Percentiles rank a stretch among this genome's conserved stretches.
These are phyloP conservation scores for Menura novaehollandiae DNA, from an alignment of 2,113 vertebrate species.

Conservation along the genomic window DNA sequence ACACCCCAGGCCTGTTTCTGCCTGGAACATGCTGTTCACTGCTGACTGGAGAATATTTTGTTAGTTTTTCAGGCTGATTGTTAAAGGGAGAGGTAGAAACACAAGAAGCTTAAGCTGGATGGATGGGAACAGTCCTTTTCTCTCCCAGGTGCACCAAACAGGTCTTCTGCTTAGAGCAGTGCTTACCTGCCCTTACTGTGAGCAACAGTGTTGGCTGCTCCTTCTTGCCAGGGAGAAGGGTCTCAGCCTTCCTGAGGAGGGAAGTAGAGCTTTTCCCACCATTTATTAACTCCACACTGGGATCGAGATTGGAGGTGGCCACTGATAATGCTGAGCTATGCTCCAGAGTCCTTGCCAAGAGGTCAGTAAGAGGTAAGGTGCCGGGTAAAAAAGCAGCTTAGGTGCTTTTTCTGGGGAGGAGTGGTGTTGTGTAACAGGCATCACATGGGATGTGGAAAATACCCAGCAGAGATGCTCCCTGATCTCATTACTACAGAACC, in stretches of 20 bases:
- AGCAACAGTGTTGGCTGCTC: background rate
- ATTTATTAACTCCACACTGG: background rate
- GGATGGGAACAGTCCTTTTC: background rate
- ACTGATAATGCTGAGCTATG: rapidly evolving
- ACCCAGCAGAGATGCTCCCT: background rate
- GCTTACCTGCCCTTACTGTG: background rate
- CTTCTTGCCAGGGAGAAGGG: background rate
- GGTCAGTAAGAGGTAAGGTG: background rate
- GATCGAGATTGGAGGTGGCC: rapidly evolving
- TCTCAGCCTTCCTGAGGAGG: background rate
- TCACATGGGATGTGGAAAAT: background rate
- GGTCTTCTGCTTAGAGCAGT: background rate
- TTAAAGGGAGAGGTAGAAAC: background rate
- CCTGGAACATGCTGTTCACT: background rate
- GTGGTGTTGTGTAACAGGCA: background rate
- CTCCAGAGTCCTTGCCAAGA: background rate
- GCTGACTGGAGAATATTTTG: background rate
- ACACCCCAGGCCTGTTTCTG: background rate
- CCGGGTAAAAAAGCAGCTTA: background rate
- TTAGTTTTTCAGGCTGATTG: background rate
- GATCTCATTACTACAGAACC: background rate
- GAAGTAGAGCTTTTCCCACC: background rate
- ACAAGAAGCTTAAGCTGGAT: background rate
- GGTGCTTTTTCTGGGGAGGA: background rate
- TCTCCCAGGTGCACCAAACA: rapidly evolving